Evolutionary conservation across 2,113 vertebrate species (phyloP).

Genomic region (Synchiropus splendidus): DNA sequence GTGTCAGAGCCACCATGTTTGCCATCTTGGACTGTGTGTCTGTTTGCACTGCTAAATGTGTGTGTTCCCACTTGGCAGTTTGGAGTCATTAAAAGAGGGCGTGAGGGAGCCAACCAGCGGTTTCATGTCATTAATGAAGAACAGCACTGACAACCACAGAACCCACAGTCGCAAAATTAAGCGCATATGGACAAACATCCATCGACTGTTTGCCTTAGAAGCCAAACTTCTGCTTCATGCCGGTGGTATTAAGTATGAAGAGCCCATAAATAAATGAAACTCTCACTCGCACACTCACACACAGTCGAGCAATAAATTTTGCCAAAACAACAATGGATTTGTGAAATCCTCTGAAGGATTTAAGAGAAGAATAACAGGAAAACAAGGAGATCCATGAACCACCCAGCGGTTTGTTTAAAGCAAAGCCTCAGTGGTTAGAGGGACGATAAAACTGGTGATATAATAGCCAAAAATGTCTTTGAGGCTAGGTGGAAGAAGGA

Average conservation of each 20-base stretch:
- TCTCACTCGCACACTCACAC: conserved; percentile 9
- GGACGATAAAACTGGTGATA: conserved; percentile 5
- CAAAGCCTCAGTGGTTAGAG: conserved; percentile 2
- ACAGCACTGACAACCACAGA: conserved; percentile 41
- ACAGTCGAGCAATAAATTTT: conserved; percentile 16
- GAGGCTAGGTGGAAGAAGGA: conserved; percentile 30
- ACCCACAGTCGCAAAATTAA: conserved; percentile 31
- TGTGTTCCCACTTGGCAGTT: conserved; percentile 51
- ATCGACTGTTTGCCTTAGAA: conserved; percentile 31
- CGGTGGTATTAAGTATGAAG: conserved; percentile 24
- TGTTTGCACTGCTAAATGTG: conserved; percentile 8
- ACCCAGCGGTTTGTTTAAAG: conserved; percentile 13
- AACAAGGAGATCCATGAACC: conserved; percentile 10
- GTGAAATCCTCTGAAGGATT: not conserved
- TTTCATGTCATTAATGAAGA: conserved; percentile 53
- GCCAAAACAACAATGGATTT: conserved; percentile 24
- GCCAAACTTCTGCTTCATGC: conserved; percentile 13
- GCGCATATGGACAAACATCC: conserved; percentile 24
- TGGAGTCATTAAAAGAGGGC: conserved; percentile 61
- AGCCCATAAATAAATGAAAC: conserved; percentile 24
- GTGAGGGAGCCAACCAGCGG: conserved; percentile 44
- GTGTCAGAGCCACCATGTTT: conserved; percentile 42
- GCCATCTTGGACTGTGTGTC: conserved; percentile 39
- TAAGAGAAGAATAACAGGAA: conserved; percentile 12
- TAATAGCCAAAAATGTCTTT: conserved; percentile 32